A percentile compares a stretch with the other conserved stretches of the same genome.
Evolutionary conservation across 2,888 invertebrate genomes (phyloP).

Genomic region (Congeria kusceri): DNA sequence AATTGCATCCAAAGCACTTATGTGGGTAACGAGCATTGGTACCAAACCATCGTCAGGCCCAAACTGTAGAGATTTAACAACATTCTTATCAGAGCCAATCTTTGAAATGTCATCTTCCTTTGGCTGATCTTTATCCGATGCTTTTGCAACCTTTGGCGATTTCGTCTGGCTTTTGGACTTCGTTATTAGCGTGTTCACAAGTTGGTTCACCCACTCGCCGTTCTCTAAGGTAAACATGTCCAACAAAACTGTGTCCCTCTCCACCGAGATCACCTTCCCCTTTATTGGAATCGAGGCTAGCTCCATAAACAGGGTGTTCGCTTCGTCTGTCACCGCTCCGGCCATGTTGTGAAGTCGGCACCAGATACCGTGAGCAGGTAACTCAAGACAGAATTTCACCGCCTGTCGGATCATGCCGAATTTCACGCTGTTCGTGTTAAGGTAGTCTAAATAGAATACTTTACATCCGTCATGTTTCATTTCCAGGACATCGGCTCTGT

Average conservation of each 20-base stretch:
- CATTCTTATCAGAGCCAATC: background rate
- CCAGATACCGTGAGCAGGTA: constrained; percentile 73
- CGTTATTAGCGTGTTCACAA: background rate
- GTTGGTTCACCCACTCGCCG: constrained; percentile 20
- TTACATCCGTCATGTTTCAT: constrained; percentile 45
- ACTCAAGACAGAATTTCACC: constrained; percentile 27
- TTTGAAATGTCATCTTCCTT: background rate
- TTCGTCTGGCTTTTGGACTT: background rate
- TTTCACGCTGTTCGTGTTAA: constrained; percentile 71
- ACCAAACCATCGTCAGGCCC: background rate
- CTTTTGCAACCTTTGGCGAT: no score
- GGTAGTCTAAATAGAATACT: constrained; percentile 79
- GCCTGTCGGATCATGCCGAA: constrained; percentile 63
- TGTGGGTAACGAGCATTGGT: background rate
- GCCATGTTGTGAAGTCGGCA: constrained; percentile 66
- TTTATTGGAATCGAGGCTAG: constrained; percentile 51
- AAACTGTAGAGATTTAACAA: background rate
- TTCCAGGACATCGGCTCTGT: constrained; percentile 67
- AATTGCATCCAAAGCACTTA: background rate
- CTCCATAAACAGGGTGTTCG: constrained; percentile 43
- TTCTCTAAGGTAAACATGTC: background rate
- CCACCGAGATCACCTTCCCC: constrained; percentile 22
- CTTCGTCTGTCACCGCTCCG: constrained; percentile 39
- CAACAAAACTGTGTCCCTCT: constrained; percentile 14
- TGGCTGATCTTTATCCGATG: no score